Conservation (phyloP, 2,888 invertebrate species). For the Lordiphosa fenestrarum region DNA sequence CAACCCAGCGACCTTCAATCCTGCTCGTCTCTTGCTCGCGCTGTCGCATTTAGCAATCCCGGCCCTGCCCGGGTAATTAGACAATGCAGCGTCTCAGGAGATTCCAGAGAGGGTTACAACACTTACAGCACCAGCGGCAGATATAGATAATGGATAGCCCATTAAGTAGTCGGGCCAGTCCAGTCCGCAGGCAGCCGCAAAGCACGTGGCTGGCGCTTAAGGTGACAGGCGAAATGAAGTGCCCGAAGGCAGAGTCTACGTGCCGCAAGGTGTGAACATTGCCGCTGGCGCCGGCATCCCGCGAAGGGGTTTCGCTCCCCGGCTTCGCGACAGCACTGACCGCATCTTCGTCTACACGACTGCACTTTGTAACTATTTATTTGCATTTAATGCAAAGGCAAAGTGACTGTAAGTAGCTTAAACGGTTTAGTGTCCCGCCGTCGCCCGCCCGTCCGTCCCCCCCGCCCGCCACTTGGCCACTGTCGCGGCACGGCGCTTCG, state of each 20-base stretch:
- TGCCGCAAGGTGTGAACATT: constrained; percentile 45
- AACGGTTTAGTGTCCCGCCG: constrained; percentile 44
- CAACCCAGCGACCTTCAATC: constrained; percentile 4
- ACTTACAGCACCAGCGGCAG: constrained; percentile 11
- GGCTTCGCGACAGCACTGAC: constrained; percentile 29
- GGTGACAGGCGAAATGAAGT: constrained; percentile 23
- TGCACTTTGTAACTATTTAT: constrained; percentile 64
- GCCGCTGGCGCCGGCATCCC: constrained; percentile 1
- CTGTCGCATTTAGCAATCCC: constrained; percentile 5
- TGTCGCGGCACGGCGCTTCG: constrained; percentile 1
- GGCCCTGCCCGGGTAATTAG: constrained; percentile 46
- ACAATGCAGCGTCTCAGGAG: constrained; percentile 27
- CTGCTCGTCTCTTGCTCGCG: constrained; percentile 7
- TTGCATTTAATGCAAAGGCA: constrained; percentile 48
- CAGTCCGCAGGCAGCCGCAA: constrained; percentile 9
- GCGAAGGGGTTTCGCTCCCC: constrained; percentile 9
- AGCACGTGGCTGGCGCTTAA: constrained; percentile 43
- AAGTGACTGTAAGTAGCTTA: constrained; percentile 69
- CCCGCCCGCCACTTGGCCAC: not conserved
- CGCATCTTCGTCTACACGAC: constrained; percentile 36
- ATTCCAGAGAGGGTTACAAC: constrained; percentile 29
- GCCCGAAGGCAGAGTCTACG: constrained; percentile 23
- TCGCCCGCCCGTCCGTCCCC: not conserved
- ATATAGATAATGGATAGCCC: constrained; percentile 47
- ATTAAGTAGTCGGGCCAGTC: constrained; percentile 34